phyloP scores from a whole-genome alignment of 2,113 vertebrate species.

The Oncorhynchus mykiss region DNA sequence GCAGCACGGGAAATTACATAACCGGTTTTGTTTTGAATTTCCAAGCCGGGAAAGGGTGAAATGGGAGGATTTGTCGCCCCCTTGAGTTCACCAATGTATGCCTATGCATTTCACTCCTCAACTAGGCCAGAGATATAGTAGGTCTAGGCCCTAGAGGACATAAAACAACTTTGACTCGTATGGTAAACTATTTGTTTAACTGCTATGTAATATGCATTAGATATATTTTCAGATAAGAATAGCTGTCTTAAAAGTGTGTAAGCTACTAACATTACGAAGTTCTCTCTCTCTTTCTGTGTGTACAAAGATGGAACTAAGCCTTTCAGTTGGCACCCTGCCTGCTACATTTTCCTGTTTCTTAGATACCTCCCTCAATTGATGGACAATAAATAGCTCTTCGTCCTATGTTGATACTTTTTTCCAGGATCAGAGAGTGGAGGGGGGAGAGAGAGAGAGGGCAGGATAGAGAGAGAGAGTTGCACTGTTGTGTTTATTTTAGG shows the following conservation, averaged over 20 bases:
- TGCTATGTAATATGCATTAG: too few relatives aligned
- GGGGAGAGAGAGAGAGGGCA: neutral
- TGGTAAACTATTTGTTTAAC: too few relatives aligned
- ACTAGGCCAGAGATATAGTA: too few relatives aligned
- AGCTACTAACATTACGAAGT: too few relatives aligned
- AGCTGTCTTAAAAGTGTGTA: too few relatives aligned
- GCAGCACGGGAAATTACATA: constrained; percentile 60
- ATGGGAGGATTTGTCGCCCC: constrained; percentile 35
- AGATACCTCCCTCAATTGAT: neutral
- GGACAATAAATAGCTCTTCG: constrained; percentile 8
- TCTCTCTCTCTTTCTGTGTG: neutral
- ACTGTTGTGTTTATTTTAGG: neutral
- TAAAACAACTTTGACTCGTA: too few relatives aligned
- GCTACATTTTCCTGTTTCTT: constrained; percentile 5
- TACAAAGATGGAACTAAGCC: neutral
- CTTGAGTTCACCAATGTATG: neutral
- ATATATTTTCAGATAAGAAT: too few relatives aligned
- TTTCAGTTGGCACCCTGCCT: neutral
- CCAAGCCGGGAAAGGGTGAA: constrained; percentile 21
- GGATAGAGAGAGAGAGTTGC: neutral
- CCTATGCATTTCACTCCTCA: too few relatives aligned
- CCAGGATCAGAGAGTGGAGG: neutral
- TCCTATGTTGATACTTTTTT: neutral
- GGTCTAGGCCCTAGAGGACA: too few relatives aligned
- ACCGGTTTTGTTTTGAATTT: constrained; percentile 68